These are phyloP conservation scores for Eupsittula cactorum DNA, from an alignment of 2,113 vertebrate species.

Conservation along the genomic window DNA sequence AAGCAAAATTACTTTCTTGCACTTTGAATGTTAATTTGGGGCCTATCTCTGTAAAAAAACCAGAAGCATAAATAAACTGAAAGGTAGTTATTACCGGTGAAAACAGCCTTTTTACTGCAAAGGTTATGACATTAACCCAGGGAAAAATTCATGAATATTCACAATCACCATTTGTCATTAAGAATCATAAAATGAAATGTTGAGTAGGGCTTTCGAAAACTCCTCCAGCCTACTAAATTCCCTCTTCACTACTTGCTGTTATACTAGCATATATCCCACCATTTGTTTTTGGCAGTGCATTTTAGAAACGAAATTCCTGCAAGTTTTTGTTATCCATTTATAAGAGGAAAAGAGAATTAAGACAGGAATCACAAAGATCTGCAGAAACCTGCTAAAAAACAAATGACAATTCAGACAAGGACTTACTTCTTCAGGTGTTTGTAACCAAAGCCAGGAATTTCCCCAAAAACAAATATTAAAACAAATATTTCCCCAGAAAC, in stretches of 20 bases:
- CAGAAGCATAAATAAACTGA: constrained; percentile 14
- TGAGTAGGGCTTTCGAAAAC: constrained; percentile 60
- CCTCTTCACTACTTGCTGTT: constrained; percentile 14
- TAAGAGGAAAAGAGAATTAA: not conserved
- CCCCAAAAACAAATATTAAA: not conserved
- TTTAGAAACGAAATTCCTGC: not conserved
- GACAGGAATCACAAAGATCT: not conserved
- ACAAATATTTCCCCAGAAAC: not conserved
- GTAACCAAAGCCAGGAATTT: not conserved
- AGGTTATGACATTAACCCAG: constrained; percentile 67
- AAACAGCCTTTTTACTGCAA: constrained; percentile 56
- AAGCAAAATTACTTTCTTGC: not conserved
- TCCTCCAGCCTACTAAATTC: constrained; percentile 53
- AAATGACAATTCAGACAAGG: not conserved
- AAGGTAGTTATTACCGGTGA: constrained; percentile 44
- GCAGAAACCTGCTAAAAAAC: constrained; percentile 9
- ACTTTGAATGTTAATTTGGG: constrained; percentile 31
- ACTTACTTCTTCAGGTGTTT: not conserved
- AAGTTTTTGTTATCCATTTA: not conserved
- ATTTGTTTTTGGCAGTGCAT: not conserved
- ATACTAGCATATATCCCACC: not conserved
- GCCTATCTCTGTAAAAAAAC: not conserved
- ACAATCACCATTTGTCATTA: constrained; percentile 70
- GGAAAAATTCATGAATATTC: constrained; percentile 71
- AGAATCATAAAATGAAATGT: constrained; percentile 67